Evolutionary conservation across 2,113 vertebrate genomes (phyloP), one percentile per base, ranked within the genome.

Genomic region (Toxotes chatareus): DNA sequence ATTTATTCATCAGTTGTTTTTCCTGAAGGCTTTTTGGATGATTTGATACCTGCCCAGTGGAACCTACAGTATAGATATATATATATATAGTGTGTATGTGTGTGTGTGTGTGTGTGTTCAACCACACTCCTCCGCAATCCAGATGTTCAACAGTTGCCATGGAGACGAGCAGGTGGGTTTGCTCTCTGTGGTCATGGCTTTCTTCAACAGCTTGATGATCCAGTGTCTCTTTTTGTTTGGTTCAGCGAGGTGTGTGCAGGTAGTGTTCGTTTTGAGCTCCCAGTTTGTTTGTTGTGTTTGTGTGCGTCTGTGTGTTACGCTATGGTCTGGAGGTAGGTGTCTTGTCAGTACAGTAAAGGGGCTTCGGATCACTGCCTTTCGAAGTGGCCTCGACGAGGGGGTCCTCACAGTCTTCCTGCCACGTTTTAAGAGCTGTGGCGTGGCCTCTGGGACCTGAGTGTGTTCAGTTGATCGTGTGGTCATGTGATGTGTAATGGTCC

Each of bases 311-410:
- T 59, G 71, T 80, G 36, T 72, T 4, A 38, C 40, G 47, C 40
- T 31, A 3, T 47, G 65, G 32, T 57, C 11, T 82, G 85, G 92
- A 93, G 91, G 92, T 92, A 93, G 92, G 85, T 79, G 73, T 92
- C 27, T 57, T 90, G 77, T 83, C 56, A 42, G 68, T 86, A 91
- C 76, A 86, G 81, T 80, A 80, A 83, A 83, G 73, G 80, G 80
- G 68, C 57, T 51, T 31, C 55, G 65, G 66, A 57, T n/a, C 55
- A 46, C 36, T 49, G 61, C n/a, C 42, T 66, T n/a, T 32, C 61
- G 40, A 17, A 62, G 46, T 23, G 36, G 44, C 73, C 69, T 42
- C 32, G 56, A 0, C 19, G 23, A 36, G 34, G 56, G 42, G 60
- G 40, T 60, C 76, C 75, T 78, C 14, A 34, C 57, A 65, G 76